A percentile compares a stretch with the other conserved stretches of the same genome.
Conservation (phyloP, 2,113 vertebrate genomes). For the Maccullochella peelii region DNA sequence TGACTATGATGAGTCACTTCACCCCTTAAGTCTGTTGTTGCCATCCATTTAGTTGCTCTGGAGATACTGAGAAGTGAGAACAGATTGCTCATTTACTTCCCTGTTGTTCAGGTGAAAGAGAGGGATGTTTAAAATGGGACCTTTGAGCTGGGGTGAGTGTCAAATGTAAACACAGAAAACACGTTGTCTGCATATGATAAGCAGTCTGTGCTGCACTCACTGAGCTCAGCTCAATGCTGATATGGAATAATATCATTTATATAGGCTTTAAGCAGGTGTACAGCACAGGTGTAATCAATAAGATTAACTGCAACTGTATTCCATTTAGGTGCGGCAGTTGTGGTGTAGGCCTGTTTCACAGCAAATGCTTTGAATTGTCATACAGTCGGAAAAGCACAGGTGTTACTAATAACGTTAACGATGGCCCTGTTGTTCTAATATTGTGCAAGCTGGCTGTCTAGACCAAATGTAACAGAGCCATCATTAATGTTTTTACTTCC, state of each 20-base stretch:
- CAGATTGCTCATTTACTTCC: constrained; percentile 50
- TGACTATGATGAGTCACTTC: constrained; percentile 51
- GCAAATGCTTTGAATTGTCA: background rate
- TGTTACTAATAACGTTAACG: background rate
- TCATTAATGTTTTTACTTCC: no score
- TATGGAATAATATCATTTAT: background rate
- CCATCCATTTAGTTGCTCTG: constrained; percentile 43
- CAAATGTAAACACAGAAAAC: constrained; percentile 43
- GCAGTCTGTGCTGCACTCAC: constrained; percentile 6
- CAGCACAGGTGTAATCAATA: constrained; percentile 1
- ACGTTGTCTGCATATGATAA: constrained; percentile 14
- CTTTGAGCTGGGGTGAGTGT: constrained; percentile 40
- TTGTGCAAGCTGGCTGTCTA: no score
- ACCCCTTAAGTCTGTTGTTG: constrained; percentile 1
- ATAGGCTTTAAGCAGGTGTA: background rate
- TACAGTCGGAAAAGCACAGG: background rate
- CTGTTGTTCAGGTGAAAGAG: constrained; percentile 50
- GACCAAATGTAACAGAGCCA: no score
- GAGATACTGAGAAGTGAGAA: constrained; percentile 29
- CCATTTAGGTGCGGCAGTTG: background rate
- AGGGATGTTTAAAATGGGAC: constrained; percentile 42
- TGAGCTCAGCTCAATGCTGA: background rate
- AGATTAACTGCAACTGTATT: background rate
- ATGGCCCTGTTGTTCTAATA: no score
- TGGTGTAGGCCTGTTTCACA: background rate